phyloP scores from a whole-genome alignment of 2,113 vertebrate genomes.

The Odocoileus hemionus region DNA sequence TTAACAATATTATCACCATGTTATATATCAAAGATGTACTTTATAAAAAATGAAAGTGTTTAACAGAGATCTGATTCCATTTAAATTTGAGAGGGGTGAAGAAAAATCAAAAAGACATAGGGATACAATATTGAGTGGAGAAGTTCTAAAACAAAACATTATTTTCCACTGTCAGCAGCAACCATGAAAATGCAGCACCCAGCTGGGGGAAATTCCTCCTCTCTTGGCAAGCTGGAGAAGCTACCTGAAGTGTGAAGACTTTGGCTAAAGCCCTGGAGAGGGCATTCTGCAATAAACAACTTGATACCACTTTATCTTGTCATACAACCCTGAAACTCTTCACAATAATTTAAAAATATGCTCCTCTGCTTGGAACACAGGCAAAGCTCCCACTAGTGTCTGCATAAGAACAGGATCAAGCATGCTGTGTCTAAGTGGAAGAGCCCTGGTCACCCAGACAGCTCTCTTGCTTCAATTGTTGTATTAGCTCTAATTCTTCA shows the following conservation, averaged over 20 bases:
- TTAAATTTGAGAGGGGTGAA: neutral
- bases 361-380: neutral
- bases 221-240: neutral
- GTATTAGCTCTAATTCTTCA: slow-evolving; percentile 4
- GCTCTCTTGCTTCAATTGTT: neutral
- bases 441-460: neutral
- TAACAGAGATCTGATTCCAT: neutral
- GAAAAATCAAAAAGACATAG: neutral
- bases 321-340: neutral
- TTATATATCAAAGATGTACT: neutral
- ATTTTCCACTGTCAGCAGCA: neutral
- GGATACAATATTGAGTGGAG: neutral
- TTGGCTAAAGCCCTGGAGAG: neutral
- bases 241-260: neutral
- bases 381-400: neutral
- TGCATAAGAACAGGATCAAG: neutral
- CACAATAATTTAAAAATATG: slow-evolving; percentile 35
- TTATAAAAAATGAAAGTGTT: neutral
- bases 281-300: slow-evolving; percentile 22
- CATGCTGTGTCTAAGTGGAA: neutral
- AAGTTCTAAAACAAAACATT: neutral
- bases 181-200: neutral
- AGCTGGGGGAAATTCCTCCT: neutral
- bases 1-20: neutral
- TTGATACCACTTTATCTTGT: slow-evolving; percentile 33